These are phyloP conservation scores for Eptatretus atami DNA, from an alignment of 2,797 vertebrate genomes.

Conservation along the genomic window DNA sequence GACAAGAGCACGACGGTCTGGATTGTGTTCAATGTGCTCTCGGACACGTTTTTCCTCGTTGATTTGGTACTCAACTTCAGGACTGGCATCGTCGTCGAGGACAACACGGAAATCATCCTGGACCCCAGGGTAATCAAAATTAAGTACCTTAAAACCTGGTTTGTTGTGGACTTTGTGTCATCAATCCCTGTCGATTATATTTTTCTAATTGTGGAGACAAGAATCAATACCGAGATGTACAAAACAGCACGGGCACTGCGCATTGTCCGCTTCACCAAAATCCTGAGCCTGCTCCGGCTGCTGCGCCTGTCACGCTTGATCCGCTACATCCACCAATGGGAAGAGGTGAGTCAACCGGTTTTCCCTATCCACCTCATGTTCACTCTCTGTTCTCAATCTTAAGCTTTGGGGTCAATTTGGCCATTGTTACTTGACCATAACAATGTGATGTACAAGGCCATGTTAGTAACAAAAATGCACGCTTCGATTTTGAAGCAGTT, in stretches of 20 bases:
- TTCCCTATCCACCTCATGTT: background rate
- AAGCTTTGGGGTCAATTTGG: no score
- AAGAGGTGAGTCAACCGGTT: slow-evolving; percentile 33
- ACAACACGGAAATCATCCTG: slow-evolving; percentile 90
- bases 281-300: slow-evolving; percentile 55
- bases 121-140: slow-evolving; percentile 73
- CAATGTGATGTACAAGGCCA: no score
- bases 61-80: slow-evolving; percentile 92
- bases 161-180: slow-evolving; percentile 79
- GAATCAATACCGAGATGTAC: slow-evolving; percentile 85
- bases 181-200: slow-evolving; percentile 98
- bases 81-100: slow-evolving; percentile 77
- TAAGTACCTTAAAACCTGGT: slow-evolving; percentile 85
- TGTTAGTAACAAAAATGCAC: no score
- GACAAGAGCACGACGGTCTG: slow-evolving; percentile 78
- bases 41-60: slow-evolving; percentile 88
- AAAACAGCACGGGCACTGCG: slow-evolving; percentile 70
- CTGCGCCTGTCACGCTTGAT: slow-evolving; percentile 69
- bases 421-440: no score
- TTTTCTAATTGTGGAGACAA: slow-evolving; percentile 89
- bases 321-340: slow-evolving; percentile 88
- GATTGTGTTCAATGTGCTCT: slow-evolving; percentile 97
- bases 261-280: slow-evolving; percentile 85
- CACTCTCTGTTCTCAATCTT: no score
- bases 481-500: no score